Percentiles rank a stretch among this genome's conserved stretches.
Conservation (phyloP, 1,140 invertebrate species). For the Triops longicaudatus region DNA sequence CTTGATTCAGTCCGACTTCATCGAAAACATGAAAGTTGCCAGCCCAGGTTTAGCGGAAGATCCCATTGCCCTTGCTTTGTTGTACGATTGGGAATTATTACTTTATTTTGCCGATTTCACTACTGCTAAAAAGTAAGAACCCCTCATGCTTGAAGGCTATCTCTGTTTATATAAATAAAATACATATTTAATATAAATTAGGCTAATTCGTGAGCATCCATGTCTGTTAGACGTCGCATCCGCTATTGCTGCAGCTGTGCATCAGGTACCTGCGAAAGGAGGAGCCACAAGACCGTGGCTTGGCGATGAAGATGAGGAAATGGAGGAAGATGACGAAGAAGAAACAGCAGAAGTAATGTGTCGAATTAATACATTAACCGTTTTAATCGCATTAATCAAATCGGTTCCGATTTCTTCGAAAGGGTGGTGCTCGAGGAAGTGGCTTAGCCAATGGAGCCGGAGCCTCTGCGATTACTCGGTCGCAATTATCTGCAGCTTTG, state of each 20-base stretch:
- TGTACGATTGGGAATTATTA: constrained; percentile 33
- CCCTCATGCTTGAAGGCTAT: no score
- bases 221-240: neutral
- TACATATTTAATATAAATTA: neutral
- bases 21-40: constrained; percentile 36
- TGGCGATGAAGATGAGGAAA: constrained; percentile 16
- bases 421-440: neutral
- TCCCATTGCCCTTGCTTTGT: constrained; percentile 34
- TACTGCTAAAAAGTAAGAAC: constrained; percentile 30
- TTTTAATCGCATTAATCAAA: neutral
- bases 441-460: neutral
- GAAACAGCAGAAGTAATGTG: neutral
- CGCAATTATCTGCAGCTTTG: neutral
- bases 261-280: neutral
- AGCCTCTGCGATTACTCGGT: neutral
- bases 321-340: constrained; percentile 21
- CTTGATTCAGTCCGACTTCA: constrained; percentile 34
- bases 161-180: no score
- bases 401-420: neutral
- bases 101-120: constrained; percentile 30
- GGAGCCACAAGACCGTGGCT: neutral
- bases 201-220: neutral
- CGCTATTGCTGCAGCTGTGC: neutral
- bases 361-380: neutral
- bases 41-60: constrained; percentile 36